Evolutionary conservation across 2,797 vertebrate species (phyloP), one percentile per base, ranked within the genome.

Genomic region (Anolis apletophallus): DNA sequence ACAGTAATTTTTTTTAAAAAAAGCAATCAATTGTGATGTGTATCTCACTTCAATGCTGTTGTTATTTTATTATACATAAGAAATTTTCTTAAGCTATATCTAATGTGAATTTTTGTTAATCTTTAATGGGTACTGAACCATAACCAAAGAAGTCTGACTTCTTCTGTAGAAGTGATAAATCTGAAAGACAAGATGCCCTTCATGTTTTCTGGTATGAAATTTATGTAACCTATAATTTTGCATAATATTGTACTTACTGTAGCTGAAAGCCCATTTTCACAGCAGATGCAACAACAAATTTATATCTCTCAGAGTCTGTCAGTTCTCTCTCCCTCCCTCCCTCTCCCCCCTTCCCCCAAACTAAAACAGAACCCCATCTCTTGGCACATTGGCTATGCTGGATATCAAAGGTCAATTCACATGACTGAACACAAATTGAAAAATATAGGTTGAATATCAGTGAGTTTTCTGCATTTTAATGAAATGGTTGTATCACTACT

Each of bases 341-440:
- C 67, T 12, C 26, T 12, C 11, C 3, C 64, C 23, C 54, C 36
- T 9, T 3, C 0, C 0, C 9, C 82, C 40, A 54, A 36, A 57
- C 34, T 54, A 40, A 0, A 79, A 17, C 59, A 23, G 14, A 89
- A 59, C 50, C 19, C 14, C 75, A 85, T 34, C 36, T 83, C 29
- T 36, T 2, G 64, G 17, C 64, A n/a, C n/a, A n/a, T n/a, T n/a
- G n/a, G n/a, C n/a, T 85, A 84, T 93, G 80, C 88, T 84, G 46
- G 67, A 71, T 3, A 29, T 19, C 59, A 57, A 85, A 73, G 46
- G 57, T 75, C 46, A 32, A 32, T 67, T 75, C 12, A 16, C 14
- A 29, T 36, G 59, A 55, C 32, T 75, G 57, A 61, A 61, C 50
- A 12, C 17, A 61, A 36, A 19, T 10, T 23, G 59, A 68, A 80